A percentile compares a stretch with the other conserved stretches of the same genome.
phyloP scores from a whole-genome alignment of 2,888 invertebrate species.

The Atethmia centrago region DNA sequence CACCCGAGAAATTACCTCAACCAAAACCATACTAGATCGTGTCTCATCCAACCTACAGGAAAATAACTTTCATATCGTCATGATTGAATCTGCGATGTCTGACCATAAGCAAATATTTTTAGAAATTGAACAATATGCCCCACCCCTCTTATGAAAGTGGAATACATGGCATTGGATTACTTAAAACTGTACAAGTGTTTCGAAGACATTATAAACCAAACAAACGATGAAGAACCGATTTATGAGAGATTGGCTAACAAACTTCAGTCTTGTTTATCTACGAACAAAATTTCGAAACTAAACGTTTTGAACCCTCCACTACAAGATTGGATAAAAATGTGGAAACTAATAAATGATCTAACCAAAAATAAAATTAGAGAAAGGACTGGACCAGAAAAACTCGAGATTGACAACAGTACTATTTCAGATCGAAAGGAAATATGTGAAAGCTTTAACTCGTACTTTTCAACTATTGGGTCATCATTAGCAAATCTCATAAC shows the following conservation, averaged over 20 bases:
- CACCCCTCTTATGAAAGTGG: not conserved
- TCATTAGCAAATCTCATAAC: no score
- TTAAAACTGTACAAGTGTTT: not conserved
- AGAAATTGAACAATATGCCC: no score
- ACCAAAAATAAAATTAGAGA: no score
- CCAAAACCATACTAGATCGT: not conserved
- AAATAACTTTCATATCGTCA: not conserved
- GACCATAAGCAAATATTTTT: not conserved
- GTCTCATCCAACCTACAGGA: not conserved
- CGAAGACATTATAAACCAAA: not conserved
- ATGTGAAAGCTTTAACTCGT: no score
- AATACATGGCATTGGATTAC: constrained; percentile 5
- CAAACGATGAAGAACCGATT: not conserved
- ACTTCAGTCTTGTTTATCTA: not conserved
- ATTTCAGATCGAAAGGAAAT: no score
- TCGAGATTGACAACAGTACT: no score
- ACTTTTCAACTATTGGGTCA: no score
- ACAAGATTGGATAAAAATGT: constrained; percentile 11
- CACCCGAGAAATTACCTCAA: constrained; percentile 6
- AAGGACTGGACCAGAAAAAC: no score
- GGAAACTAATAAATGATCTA: no score
- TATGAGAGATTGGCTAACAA: constrained; percentile 3
- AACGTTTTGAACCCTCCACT: not conserved
- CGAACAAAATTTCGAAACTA: not conserved
- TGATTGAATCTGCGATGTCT: not conserved